These are phyloP conservation scores for Sisyra terminalis DNA, from an alignment of 2,888 invertebrate species.

Conservation along the genomic window DNA sequence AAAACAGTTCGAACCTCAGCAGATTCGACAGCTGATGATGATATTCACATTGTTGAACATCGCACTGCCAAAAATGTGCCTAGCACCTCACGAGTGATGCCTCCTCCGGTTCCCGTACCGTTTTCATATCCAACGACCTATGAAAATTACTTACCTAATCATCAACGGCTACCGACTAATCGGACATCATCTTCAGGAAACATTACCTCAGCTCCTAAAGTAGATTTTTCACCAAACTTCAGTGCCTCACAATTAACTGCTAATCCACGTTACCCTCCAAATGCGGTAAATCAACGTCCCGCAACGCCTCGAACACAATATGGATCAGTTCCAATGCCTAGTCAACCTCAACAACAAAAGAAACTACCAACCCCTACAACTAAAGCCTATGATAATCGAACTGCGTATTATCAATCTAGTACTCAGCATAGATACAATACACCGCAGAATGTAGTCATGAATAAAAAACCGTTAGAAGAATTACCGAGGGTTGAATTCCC, in stretches of 20 bases:
- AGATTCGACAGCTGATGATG: conserved; percentile 67
- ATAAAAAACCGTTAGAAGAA: conserved; percentile 13
- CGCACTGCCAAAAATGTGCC: conserved; percentile 14
- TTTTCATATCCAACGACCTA: neutral
- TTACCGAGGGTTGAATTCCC: conserved; percentile 19
- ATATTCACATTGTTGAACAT: conserved; percentile 16
- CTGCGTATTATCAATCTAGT: conserved; percentile 11
- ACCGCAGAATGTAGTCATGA: conserved; percentile 15
- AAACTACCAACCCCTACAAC: conserved; percentile 24
- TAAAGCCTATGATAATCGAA: conserved; percentile 7
- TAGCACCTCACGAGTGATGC: conserved; percentile 15
- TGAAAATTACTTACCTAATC: conserved; percentile 9
- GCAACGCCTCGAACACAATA: neutral
- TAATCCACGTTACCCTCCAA: no score
- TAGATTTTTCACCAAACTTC: conserved; percentile 66
- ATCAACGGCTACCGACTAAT: conserved; percentile 12
- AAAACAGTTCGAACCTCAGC: conserved; percentile 79
- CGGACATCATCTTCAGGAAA: conserved; percentile 17
- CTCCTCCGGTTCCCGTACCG: conserved; percentile 16
- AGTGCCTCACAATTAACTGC: conserved; percentile 22
- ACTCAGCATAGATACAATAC: conserved; percentile 15
- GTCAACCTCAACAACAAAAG: conserved; percentile 28
- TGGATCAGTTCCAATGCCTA: conserved; percentile 13
- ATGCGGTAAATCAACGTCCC: no score
- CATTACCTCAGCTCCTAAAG: conserved; percentile 40